Base-by-base conservation (phyloP, 2,797 vertebrate genomes). In the Scolopax bukidnonensis region DNA sequence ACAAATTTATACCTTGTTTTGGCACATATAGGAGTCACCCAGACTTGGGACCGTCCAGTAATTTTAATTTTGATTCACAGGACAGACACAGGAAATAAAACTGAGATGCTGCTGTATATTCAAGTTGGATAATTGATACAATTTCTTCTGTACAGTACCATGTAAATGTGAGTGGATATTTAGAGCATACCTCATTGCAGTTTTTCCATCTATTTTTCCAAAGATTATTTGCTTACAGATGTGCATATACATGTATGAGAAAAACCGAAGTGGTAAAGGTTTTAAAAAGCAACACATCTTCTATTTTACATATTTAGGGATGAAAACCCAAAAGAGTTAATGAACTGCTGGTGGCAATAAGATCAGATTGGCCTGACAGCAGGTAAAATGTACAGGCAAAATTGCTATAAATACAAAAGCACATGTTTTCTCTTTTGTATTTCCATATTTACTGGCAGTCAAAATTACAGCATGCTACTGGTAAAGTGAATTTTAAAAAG, bases 361-460 rank as follows among this genome's bases (percentile, higher is more conserved):
- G 25, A 38, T 85, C 41, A 36, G 82, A 11, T 9, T 9, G 74
- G 41, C 63, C 90, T 53, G 75, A 25, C 43, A 77, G 71, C 38
- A 41, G 64, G 45, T 21, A 56, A 82, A 69, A 70, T 2, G 40
- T 43, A 45, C 32, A 68, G 54, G 36, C 45, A 43, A 57, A 36
- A 19, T 5, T 36, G 67, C n/a, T 90, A 17, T 14, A 9, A 70
- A 48, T 64, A 47, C 83, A 88, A 87, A 96, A 91, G 91, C 96
- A 96, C 69, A 80, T 20, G 63, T 53, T 53, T 69, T 47, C 64
- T 87, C 83, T 94, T 95, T 93, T 87, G 4, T 88, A 81, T 83
- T 87, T 64, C 92, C 87, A 60, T 61, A 33, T 43, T 47, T 38
- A 32, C 84, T 56, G 89, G 74, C 90, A 88, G 87, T 77, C 79